Evolutionary conservation across 2,797 vertebrate species (phyloP), one percentile per base, ranked within the genome.

Genomic region (Schizothorax lantsangensis): DNA sequence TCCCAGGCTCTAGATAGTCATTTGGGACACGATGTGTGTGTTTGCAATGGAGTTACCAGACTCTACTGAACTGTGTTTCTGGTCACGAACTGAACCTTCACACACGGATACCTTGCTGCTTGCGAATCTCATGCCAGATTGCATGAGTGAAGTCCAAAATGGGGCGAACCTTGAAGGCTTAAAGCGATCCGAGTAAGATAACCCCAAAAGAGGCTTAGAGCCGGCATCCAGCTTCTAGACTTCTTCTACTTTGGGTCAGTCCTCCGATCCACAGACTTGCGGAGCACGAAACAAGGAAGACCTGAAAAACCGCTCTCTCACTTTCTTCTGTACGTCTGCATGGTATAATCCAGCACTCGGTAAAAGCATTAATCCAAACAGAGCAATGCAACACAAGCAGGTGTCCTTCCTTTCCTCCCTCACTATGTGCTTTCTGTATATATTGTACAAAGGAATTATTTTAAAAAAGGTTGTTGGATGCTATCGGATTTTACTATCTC

Each of bases 371-470:
- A 89, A 85, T 86, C 89, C 86, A 86, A 86, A 83, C 88, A 78
- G 68, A 85, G 57, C 75, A 88, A 84, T 86, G 87, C 78, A 38
- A 89, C 90, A 59, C 47, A 86, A 74, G 72, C 84, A 86, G 77
- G 57, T 75, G 84, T 83, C 85, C 83, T 85, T 86, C 77, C 75
- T 85, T 88, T 88, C 79, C 84, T 84, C 87, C 88, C 88, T 91
- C 85, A 86, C 87, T 86, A 88, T 92, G 92, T 91, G 92, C 85
- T 92, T 93, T 91, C 93, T 96, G 95, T 96, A 96, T 93, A 96
- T 96, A 96, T 91, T 96, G 95, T 96, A 96, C 94, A 96, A 94
- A 94, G 94, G 95, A 96, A 95, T 96, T 94, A 95, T 96, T 96
- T 96, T 95, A 95, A 96, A 95, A 93, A 90, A 94, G 92, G 92